Evolutionary conservation across 2,113 vertebrate genomes (phyloP).

Genomic region (Myrmecophaga tridactyla): DNA sequence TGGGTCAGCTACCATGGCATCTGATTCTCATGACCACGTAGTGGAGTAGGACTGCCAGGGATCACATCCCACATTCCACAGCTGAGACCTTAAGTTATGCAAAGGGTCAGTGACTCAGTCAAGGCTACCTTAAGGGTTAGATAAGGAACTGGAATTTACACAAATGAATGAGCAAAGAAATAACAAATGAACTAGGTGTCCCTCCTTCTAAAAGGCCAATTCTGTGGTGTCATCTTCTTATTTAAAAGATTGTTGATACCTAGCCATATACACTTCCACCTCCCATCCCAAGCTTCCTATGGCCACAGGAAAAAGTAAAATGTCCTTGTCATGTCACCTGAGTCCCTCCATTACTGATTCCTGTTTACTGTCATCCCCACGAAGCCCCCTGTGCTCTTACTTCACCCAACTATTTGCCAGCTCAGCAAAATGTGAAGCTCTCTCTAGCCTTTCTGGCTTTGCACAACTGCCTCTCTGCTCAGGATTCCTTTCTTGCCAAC

Average conservation of each 20-base stretch:
- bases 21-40: not conserved
- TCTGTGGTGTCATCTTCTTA: not conserved
- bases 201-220: not conserved
- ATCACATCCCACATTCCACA: too few relatives aligned
- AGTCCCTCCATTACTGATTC: not conserved
- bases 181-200: not conserved
- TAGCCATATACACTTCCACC: not conserved
- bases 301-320: not conserved
- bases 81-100: not conserved
- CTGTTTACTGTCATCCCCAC: not conserved
- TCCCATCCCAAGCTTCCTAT: accelerated
- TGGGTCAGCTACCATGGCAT: not conserved
- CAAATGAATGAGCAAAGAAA: not conserved
- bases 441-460: not conserved
- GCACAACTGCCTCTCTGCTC: not conserved
- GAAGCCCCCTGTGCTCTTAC: not conserved
- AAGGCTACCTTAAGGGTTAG: not conserved
- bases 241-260: not conserved
- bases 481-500: not conserved
- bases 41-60: not conserved
- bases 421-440: not conserved
- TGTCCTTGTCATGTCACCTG: not conserved
- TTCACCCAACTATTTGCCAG: not conserved
- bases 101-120: not conserved
- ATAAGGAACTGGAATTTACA: not conserved